Percentiles rank a stretch among this genome's conserved stretches.
Evolutionary conservation across 2,888 invertebrate species (phyloP).

Genomic region (Campopleginae sp.): DNA sequence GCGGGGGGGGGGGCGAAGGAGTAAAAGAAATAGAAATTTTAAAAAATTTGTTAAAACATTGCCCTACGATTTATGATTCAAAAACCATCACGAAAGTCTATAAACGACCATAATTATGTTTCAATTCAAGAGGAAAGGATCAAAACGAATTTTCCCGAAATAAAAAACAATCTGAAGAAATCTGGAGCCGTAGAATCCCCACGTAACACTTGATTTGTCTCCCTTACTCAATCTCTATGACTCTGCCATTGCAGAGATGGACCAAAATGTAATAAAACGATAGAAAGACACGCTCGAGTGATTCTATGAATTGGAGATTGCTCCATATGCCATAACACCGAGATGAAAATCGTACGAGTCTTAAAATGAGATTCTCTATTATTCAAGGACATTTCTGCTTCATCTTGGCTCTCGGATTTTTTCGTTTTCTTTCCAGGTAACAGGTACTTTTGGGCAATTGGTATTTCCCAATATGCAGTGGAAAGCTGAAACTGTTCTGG

Average conservation of each 20-base stretch:
- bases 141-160: neutral
- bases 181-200: neutral
- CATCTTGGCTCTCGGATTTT: conserved; percentile 52
- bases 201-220: conserved; percentile 23
- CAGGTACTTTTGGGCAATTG: conserved; percentile 49
- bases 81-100: neutral
- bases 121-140: neutral
- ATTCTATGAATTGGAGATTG: conserved; percentile 69
- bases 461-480: neutral
- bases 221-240: conserved; percentile 37
- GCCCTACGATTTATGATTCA: neutral
- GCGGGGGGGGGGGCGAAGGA: too few relatives aligned
- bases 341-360: conserved; percentile 65
- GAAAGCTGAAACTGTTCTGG: neutral
- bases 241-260: conserved; percentile 21
- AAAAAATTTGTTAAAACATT: neutral
- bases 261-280: conserved; percentile 46
- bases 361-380: conserved; percentile 73
- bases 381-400: conserved; percentile 72
- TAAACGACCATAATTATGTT: neutral
- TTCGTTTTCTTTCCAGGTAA: neutral
- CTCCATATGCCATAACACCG: conserved; percentile 18
- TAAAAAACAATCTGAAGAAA: neutral
- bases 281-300: conserved; percentile 65
- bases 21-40: too few relatives aligned